phyloP scores from a whole-genome alignment of 1,140 invertebrate genomes.

The Megathymus violae region DNA sequence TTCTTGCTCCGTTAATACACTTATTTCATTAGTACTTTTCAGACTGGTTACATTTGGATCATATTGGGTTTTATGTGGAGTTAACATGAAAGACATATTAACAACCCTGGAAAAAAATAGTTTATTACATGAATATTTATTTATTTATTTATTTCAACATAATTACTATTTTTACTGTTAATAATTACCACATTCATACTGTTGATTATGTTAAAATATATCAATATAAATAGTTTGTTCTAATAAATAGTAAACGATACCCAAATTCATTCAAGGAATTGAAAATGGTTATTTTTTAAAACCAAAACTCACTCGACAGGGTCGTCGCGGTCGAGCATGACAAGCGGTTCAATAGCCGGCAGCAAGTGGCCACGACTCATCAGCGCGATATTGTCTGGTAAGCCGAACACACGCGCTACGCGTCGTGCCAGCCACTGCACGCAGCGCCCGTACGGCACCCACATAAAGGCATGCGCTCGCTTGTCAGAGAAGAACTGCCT shows the following conservation, averaged over 20 bases:
- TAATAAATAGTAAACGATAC: too few species aligned
- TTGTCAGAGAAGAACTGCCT: conserved; percentile 40
- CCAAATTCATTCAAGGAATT: too few species aligned
- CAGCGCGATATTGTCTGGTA: conserved; percentile 36
- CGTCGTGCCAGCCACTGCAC: conserved; percentile 43
- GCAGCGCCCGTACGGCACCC: conserved; percentile 30
- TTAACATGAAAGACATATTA: background rate
- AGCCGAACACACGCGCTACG: conserved; percentile 37
- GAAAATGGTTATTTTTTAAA: too few species aligned
- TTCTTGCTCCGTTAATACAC: background rate
- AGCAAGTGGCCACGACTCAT: conserved; percentile 41
- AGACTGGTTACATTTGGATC: background rate
- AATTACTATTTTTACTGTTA: too few species aligned
- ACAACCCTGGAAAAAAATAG: background rate
- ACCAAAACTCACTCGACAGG: conserved; percentile 41
- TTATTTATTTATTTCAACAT: background rate
- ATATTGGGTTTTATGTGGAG: background rate
- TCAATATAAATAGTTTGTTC: too few species aligned
- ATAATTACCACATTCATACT: too few species aligned
- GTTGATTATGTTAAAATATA: too few species aligned
- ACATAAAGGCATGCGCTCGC: conserved; percentile 39
- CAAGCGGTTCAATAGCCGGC: conserved; percentile 44
- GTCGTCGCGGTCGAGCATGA: conserved; percentile 43
- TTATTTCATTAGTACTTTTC: background rate
- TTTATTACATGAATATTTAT: background rate